Percentiles rank a stretch among this genome's conserved stretches.
Evolutionary conservation across 2,113 vertebrate species (phyloP).

Genomic region (Monopterus albus): DNA sequence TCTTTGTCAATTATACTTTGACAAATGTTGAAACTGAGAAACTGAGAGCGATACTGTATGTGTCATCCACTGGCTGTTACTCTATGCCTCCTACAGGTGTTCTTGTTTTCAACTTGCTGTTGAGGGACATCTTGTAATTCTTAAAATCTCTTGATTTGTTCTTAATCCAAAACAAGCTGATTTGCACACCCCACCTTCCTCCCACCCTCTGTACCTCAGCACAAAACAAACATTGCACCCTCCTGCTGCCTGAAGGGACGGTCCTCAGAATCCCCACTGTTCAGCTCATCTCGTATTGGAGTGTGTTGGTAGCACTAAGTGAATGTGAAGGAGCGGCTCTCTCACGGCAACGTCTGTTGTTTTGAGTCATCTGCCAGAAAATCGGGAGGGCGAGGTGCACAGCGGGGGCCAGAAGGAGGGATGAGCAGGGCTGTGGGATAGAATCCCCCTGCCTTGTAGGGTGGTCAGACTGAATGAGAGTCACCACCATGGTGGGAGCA

Average conservation of each 20-base stretch:
- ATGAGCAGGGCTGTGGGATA: slow-evolving; percentile 59
- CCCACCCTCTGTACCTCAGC: slow-evolving; percentile 28
- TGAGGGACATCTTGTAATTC: slow-evolving; percentile 41
- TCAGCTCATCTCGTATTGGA: slow-evolving; percentile 60
- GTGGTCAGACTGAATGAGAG: slow-evolving; percentile 73
- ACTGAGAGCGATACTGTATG: slow-evolving; percentile 35
- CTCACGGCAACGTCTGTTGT: slow-evolving; percentile 74
- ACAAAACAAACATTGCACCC: slow-evolving; percentile 68
- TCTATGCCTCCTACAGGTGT: slow-evolving; percentile 43
- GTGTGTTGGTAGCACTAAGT: slow-evolving; percentile 68
- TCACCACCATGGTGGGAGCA: slow-evolving; percentile 43
- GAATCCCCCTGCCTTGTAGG: slow-evolving; percentile 65
- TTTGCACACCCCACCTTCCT: slow-evolving; percentile 37
- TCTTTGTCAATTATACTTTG: slow-evolving; percentile 48
- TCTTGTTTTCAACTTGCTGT: slow-evolving; percentile 48
- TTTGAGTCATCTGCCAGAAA: slow-evolving; percentile 76
- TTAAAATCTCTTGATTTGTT: slow-evolving; percentile 67
- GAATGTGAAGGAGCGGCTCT: slow-evolving; percentile 68
- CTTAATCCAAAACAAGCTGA: slow-evolving; percentile 73
- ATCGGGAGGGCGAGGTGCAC: slow-evolving; percentile 58
- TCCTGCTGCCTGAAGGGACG: slow-evolving; percentile 67
- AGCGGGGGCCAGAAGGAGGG: slow-evolving; percentile 58
- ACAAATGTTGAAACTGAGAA: slow-evolving; percentile 36
- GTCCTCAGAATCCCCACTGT: slow-evolving; percentile 62
- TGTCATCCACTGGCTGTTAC: slow-evolving; percentile 20